Evolutionary conservation across 2,113 vertebrate genomes (phyloP).

Genomic region (Numida meleagris): DNA sequence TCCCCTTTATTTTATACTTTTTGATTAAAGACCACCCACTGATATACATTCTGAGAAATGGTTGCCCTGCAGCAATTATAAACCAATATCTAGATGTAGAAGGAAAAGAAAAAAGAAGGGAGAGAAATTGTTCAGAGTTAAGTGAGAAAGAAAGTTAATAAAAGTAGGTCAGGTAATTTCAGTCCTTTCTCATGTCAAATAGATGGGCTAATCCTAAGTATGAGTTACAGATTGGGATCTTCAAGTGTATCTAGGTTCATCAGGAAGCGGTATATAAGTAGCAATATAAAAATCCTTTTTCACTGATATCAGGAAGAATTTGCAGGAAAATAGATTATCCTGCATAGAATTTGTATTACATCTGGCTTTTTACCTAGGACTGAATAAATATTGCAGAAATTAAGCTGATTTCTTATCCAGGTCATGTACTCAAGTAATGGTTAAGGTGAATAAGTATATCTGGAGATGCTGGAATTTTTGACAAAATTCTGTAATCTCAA

Average conservation of each 20-base stretch:
- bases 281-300: background rate
- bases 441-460: background rate
- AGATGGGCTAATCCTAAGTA: constrained; percentile 32
- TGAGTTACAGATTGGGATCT: background rate
- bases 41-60: constrained; percentile 39
- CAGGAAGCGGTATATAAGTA: background rate
- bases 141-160: constrained; percentile 25
- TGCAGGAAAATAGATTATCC: background rate
- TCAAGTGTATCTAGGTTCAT: constrained; percentile 1
- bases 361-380: background rate
- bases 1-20: constrained; percentile 33
- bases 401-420: background rate
- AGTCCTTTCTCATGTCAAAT: constrained; percentile 16
- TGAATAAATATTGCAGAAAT: constrained; percentile 4
- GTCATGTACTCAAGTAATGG: background rate
- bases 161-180: constrained; percentile 46
- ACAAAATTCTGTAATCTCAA: background rate
- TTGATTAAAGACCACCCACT: constrained; percentile 45
- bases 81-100: background rate
- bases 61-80: background rate
- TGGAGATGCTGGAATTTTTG: background rate
- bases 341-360: background rate
- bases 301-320: background rate
- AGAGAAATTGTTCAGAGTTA: background rate
- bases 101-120: background rate